A percentile compares a stretch with the other conserved stretches of the same genome.
Conservation (phyloP, 2,888 invertebrate genomes). For the Chrysolina americana region DNA sequence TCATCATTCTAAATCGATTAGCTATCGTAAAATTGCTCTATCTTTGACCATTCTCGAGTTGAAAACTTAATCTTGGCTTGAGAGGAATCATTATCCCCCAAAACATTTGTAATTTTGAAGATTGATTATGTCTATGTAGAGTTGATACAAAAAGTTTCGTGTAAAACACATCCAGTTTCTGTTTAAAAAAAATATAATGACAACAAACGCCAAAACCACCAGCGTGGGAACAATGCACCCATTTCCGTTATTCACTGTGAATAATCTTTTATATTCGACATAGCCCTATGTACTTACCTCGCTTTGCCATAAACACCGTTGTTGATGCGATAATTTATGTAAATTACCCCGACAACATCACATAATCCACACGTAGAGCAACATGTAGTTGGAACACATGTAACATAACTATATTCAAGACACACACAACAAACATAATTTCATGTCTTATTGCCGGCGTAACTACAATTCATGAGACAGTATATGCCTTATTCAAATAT, state of each 20-base stretch:
- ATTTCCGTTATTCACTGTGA: slow-evolving; percentile 2
- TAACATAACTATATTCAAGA: slow-evolving; percentile 18
- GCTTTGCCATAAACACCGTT: slow-evolving; percentile 16
- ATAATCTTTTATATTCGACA: slow-evolving; percentile 13
- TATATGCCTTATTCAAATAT: not conserved
- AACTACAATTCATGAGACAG: not conserved
- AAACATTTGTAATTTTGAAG: too few relatives aligned
- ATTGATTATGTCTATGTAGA: too few relatives aligned
- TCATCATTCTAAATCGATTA: too few relatives aligned
- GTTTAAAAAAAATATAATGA: not conserved
- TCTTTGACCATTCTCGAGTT: too few relatives aligned
- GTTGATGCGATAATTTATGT: slow-evolving; percentile 27
- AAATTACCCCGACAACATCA: slow-evolving; percentile 6
- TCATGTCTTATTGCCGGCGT: slow-evolving; percentile 22
- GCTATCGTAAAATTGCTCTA: too few relatives aligned
- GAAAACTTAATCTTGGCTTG: too few relatives aligned
- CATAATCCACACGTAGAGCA: slow-evolving; percentile 28
- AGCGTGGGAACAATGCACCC: not conserved
- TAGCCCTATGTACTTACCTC: slow-evolving; percentile 17
- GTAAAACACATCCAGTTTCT: too few relatives aligned
- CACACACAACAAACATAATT: slow-evolving; percentile 29
- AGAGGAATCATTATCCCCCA: too few relatives aligned
- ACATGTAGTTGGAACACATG: slow-evolving; percentile 31
- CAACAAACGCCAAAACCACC: not conserved
- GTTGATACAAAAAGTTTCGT: too few relatives aligned